A percentile compares a stretch with the other conserved stretches of the same genome.
Evolutionary conservation across 2,888 invertebrate genomes (phyloP).

Genomic region (Campaea margaritaria): DNA sequence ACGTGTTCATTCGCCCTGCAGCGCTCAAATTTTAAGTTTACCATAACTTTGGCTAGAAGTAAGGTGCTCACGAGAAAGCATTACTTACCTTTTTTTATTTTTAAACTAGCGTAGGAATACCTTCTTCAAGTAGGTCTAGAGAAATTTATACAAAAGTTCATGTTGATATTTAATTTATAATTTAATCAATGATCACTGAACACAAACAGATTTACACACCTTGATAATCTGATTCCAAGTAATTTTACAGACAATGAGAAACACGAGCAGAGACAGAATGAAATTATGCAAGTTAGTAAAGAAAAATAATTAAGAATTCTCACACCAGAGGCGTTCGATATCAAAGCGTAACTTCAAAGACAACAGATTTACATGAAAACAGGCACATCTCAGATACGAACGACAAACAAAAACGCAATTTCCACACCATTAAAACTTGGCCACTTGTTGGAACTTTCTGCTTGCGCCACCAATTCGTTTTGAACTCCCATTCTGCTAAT

Average conservation of each 20-base stretch:
- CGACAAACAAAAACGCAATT: constrained; percentile 74
- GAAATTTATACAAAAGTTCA: no score
- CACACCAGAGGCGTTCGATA: constrained; percentile 34
- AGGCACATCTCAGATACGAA: constrained; percentile 63
- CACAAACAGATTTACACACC: constrained; percentile 9
- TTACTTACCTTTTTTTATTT: background rate
- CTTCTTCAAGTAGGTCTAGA: no score
- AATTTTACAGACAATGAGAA: constrained; percentile 18
- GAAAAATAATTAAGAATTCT: constrained; percentile 23
- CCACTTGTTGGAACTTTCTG: constrained; percentile 62
- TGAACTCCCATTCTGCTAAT: constrained; percentile 38
- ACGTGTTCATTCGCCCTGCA: background rate
- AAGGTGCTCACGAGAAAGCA: background rate
- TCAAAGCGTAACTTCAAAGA: constrained; percentile 38
- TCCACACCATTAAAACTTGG: constrained; percentile 75
- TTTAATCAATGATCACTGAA: background rate
- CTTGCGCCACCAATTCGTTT: constrained; percentile 39
- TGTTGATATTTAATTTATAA: no score
- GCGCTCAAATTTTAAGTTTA: constrained; percentile 4
- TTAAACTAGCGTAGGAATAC: no score
- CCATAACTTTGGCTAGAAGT: constrained; percentile 4
- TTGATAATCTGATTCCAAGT: constrained; percentile 16
- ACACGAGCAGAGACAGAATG: constrained; percentile 9
- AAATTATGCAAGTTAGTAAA: constrained; percentile 22
- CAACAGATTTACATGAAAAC: constrained; percentile 62